These are phyloP conservation scores for Diabrotica undecimpunctata DNA, from an alignment of 1,140 invertebrate species.

Conservation along the genomic window DNA sequence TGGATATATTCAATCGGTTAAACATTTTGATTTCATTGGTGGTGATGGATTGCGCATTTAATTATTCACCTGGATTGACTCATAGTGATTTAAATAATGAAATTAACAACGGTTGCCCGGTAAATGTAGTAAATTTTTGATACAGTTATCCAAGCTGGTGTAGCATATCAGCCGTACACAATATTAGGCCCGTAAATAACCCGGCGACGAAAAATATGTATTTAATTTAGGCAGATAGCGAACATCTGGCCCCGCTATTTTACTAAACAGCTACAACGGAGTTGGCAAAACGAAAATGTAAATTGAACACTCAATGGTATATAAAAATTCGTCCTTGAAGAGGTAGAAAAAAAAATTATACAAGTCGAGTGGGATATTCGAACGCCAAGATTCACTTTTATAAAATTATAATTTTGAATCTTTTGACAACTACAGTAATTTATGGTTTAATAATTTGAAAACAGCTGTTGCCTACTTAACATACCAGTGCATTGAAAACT, in stretches of 20 bases:
- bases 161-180: background rate
- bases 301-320: background rate
- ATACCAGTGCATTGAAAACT: background rate
- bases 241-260: constrained; percentile 6
- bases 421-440: background rate
- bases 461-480: background rate
- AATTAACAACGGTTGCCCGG: background rate
- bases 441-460: constrained; percentile 3
- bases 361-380: background rate
- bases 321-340: background rate
- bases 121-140: background rate
- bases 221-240: constrained; percentile 11
- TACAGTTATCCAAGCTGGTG: constrained; percentile 1
- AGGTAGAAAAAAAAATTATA: background rate
- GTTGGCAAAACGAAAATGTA: constrained; percentile 1
- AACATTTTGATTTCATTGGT: no score
- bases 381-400: background rate
- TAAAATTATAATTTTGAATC: background rate
- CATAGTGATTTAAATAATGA: background rate
- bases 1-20: no score
- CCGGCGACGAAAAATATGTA: constrained; percentile 6
- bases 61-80: no score
- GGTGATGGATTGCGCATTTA: no score
- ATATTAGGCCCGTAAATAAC: constrained; percentile 11
- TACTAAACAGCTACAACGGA: constrained; percentile 5